These are phyloP conservation scores for Serranus cabrilla DNA, from an alignment of 2,797 vertebrate genomes.

Conservation along the genomic window DNA sequence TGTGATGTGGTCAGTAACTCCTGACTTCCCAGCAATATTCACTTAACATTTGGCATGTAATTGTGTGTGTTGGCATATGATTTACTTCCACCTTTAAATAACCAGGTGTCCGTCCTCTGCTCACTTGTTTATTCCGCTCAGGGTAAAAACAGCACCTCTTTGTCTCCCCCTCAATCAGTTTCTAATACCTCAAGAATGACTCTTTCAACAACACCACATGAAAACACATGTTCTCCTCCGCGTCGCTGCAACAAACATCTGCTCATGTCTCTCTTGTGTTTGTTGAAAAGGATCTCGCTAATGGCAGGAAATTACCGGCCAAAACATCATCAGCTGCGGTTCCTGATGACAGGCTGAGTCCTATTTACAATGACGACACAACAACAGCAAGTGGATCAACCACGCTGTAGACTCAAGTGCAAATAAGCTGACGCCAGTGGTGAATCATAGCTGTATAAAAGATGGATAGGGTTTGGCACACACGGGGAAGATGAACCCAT, in stretches of 20 bases:
- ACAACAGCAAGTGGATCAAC: conserved; percentile 1
- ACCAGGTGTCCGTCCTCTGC: conserved; percentile 39
- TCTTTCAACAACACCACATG: conserved; percentile 20
- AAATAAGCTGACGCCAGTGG: conserved; percentile 20
- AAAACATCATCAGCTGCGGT: conserved; percentile 30
- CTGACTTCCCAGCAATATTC: conserved; percentile 23
- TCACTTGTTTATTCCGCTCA: conserved; percentile 52
- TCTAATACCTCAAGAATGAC: conserved; percentile 46
- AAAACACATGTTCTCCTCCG: conserved; percentile 50
- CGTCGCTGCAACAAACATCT: conserved; percentile 50
- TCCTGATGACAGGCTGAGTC: conserved; percentile 34
- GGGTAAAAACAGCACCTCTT: conserved; percentile 34
- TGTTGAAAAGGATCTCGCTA: conserved; percentile 25
- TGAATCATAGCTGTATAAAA: conserved; percentile 31
- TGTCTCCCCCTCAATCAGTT: conserved; percentile 39
- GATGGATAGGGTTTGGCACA: conserved; percentile 7
- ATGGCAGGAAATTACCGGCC: conserved; percentile 55
- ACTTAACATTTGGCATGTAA: conserved; percentile 18
- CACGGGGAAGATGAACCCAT: not conserved
- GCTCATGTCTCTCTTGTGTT: conserved; percentile 23
- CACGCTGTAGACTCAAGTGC: conserved; percentile 6
- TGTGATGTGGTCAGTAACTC: conserved; percentile 16
- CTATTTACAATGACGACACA: conserved; percentile 12
- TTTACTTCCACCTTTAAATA: conserved; percentile 45
- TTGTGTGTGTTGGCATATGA: not conserved